Percentiles rank a stretch among this genome's conserved stretches.
These are phyloP conservation scores for Antrozous pallidus DNA, from an alignment of 2,797 vertebrate genomes.

Conservation along the genomic window DNA sequence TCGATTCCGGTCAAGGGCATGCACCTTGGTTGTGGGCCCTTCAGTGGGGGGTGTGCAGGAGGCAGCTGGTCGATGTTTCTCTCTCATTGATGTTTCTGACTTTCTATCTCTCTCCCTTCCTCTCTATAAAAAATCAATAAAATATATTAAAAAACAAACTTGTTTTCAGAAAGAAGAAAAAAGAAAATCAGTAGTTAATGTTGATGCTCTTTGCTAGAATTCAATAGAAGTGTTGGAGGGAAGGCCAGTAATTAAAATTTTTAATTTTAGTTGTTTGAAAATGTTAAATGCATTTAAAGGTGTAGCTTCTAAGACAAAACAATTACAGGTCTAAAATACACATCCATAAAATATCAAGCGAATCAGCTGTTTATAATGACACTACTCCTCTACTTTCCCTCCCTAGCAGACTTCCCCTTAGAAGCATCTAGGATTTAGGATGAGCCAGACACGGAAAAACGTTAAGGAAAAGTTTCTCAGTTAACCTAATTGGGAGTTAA, in stretches of 20 bases:
- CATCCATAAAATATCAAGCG: not conserved
- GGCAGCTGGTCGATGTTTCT: too few relatives aligned
- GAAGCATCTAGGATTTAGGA: not conserved
- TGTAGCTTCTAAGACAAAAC: not conserved
- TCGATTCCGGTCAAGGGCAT: too few relatives aligned
- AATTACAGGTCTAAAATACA: not conserved
- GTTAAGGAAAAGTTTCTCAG: not conserved
- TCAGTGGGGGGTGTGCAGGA: too few relatives aligned
- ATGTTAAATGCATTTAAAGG: not conserved
- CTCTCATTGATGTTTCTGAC: too few relatives aligned
- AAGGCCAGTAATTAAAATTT: not conserved
- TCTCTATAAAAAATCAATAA: too few relatives aligned
- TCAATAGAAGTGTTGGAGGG: not conserved
- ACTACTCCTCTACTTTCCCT: not conserved
- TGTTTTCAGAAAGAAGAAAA: too few relatives aligned
- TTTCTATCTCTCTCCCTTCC: too few relatives aligned
- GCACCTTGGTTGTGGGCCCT: too few relatives aligned
- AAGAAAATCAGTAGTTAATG: not conserved
- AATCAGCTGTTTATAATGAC: not conserved
- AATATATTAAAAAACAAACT: too few relatives aligned
- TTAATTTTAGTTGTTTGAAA: slow-evolving; percentile 10
- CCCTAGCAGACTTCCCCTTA: not conserved
- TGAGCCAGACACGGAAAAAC: not conserved
- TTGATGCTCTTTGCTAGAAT: not conserved
- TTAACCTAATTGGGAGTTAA: not conserved